phyloP scores from a whole-genome alignment of 2,113 vertebrate genomes.

The Hippocampus abdominalis region DNA sequence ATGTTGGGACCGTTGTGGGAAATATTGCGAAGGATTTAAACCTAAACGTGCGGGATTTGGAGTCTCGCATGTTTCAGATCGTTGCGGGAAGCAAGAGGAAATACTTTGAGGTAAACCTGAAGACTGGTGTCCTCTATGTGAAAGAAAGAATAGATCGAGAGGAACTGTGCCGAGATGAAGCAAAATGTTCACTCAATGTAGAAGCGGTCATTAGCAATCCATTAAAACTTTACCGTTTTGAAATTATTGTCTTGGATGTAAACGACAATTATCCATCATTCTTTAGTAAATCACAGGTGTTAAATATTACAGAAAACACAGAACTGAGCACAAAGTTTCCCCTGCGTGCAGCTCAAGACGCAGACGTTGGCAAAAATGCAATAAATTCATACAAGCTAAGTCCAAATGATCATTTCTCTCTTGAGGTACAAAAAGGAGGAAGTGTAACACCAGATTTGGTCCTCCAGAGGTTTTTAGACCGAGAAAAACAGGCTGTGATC shows the following conservation, averaged over 20 bases:
- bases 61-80: slow-evolving; percentile 57
- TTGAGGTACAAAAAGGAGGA: slow-evolving; percentile 54
- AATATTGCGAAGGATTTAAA: slow-evolving; percentile 67
- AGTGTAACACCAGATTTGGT: slow-evolving; percentile 63
- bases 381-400: slow-evolving; percentile 58
- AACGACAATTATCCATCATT: slow-evolving; percentile 68
- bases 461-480: slow-evolving; percentile 58
- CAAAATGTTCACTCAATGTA: slow-evolving; percentile 49
- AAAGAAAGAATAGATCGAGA: slow-evolving; percentile 64
- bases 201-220: slow-evolving; percentile 66
- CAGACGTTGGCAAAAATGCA: slow-evolving; percentile 60
- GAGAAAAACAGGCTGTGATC: slow-evolving; percentile 59
- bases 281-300: slow-evolving; percentile 21
- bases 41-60: slow-evolving; percentile 52
- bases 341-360: slow-evolving; percentile 54
- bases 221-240: slow-evolving; percentile 57
- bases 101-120: slow-evolving; percentile 65
- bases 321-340: slow-evolving; percentile 45
- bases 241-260: slow-evolving; percentile 63
- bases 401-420: slow-evolving; percentile 54
- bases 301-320: slow-evolving; percentile 36
- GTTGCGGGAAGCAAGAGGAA: slow-evolving; percentile 45
- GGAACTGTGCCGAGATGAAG: slow-evolving; percentile 51
- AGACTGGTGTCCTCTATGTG: slow-evolving; percentile 64
- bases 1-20: slow-evolving; percentile 55